phyloP scores from a whole-genome alignment of 1,140 invertebrate genomes.

The Cherax destructor region DNA sequence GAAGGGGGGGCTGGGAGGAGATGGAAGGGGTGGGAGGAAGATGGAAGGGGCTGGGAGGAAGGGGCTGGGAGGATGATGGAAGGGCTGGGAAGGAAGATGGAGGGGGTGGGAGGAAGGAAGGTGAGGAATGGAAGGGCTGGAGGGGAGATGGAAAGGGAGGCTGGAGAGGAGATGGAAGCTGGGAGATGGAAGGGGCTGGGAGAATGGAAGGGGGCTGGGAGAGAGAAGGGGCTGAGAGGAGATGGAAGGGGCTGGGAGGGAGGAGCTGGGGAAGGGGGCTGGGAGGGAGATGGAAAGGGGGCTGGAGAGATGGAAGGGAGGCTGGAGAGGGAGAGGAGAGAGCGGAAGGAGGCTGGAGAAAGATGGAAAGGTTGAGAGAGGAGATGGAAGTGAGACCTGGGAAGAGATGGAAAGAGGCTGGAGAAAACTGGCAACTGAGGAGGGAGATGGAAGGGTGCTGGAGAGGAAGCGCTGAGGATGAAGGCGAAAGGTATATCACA shows the following conservation, averaged over 20 bases:
- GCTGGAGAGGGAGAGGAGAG: neutral
- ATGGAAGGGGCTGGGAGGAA: neutral
- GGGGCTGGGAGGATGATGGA: neutral
- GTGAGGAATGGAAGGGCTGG: neutral
- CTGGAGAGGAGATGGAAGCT: neutral
- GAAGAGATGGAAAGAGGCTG: too few relatives aligned
- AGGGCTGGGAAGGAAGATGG: neutral
- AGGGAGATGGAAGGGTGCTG: too few relatives aligned
- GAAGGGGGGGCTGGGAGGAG: too few relatives aligned
- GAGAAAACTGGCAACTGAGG: too few relatives aligned
- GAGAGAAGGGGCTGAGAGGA: neutral
- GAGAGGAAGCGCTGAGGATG: too few relatives aligned
- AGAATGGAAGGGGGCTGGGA: neutral
- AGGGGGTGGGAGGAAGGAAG: neutral
- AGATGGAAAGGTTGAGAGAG: too few relatives aligned
- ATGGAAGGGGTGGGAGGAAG: neutral
- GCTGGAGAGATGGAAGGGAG: neutral
- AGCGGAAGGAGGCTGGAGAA: neutral
- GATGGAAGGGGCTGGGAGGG: neutral
- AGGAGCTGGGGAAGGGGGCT: neutral
- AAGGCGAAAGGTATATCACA: too few relatives aligned
- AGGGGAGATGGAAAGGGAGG: neutral
- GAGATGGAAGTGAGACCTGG: too few relatives aligned
- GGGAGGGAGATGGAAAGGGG: neutral
- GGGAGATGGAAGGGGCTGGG: neutral